Base-by-base conservation (phyloP, 2,888 invertebrate species). In the Nomada flava region DNA sequence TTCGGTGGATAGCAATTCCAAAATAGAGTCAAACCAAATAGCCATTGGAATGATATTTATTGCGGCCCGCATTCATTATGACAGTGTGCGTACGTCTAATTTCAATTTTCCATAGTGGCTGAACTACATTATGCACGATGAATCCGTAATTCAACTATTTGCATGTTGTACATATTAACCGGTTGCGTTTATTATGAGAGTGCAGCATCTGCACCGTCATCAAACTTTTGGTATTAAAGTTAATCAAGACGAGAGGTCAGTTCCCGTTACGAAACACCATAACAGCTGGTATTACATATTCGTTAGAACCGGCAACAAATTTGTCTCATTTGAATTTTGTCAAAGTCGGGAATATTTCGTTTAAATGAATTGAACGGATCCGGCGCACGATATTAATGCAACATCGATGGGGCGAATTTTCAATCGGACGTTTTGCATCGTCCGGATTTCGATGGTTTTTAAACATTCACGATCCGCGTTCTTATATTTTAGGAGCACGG, bases 191-290 rank as follows among this genome's bases (percentile, higher is more conserved):
- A 74, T 82, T 84, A 82, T 76, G 77, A 84, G 80, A 82, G 76
- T 69, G 68, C 69, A 82, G 64, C 73, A 76, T 74, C 77, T 78
- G 74, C 73, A 42, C 18, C 36, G 63, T 64, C 73, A 79, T 68
- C 63, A 67, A 81, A 79, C 65, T 70, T 86, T 75, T 50, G 42
- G 55, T 76, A 82, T 87, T 76, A 68, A 85, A 86, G 74, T 71
- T 82, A 78, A 87, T 84, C 53, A 20, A 52, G 57, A 59, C 26
- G 64, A 67, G 55, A 13, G 18, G n/a, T 44, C 36, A 36, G 52
- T 15, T 11, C 23, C 50, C 62, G 52, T 68, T 77, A 26, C 10
- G 23, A 42, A 53, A 60, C 23, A 42, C 9, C 20, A 64, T n/a
- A 64, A 26, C 36, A 29, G 11, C 50, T 57, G 29, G 11, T 55